Evolutionary conservation across 2,888 invertebrate species (phyloP).

Genomic region (Caenorhabditis afra): DNA sequence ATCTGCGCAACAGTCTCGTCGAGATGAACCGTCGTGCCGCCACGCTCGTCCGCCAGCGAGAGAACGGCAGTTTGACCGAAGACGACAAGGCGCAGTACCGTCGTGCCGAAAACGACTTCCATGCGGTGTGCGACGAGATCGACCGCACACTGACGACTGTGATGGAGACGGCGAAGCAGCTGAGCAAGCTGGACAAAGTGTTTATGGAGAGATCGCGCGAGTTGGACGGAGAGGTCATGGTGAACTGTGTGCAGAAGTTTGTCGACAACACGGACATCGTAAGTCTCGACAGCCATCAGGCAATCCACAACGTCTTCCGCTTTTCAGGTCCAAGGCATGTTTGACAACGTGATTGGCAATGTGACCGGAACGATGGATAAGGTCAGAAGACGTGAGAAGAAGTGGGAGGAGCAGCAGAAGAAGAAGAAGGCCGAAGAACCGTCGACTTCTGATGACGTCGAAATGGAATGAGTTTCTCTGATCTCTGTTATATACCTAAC

Average conservation of each 20-base stretch:
- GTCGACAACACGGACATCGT: constrained; percentile 46
- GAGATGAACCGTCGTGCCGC: constrained; percentile 45
- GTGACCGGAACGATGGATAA: constrained; percentile 53
- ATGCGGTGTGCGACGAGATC: constrained; percentile 50
- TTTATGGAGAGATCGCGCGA: constrained; percentile 35
- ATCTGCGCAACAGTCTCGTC: constrained; percentile 38
- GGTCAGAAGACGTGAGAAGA: constrained; percentile 45
- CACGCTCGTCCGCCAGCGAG: constrained; percentile 8
- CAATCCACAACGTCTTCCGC: not conserved
- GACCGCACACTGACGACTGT: constrained; percentile 50
- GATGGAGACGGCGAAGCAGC: constrained; percentile 48
- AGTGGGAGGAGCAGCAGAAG: constrained; percentile 33
- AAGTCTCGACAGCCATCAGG: not conserved
- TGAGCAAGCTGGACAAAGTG: constrained; percentile 55
- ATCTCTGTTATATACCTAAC: not conserved
- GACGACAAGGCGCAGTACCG: constrained; percentile 32
- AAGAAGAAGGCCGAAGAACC: constrained; percentile 5
- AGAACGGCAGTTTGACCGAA: constrained; percentile 3
- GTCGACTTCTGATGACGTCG: constrained; percentile 8
- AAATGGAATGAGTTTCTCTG: constrained; percentile 23
- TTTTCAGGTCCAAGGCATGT: constrained; percentile 56
- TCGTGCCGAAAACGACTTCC: constrained; percentile 46
- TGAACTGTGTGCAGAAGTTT: constrained; percentile 33
- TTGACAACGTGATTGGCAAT: constrained; percentile 42
- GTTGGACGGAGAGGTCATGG: constrained; percentile 36